A percentile compares a stretch with the other conserved stretches of the same genome.
phyloP scores from a whole-genome alignment of 2,797 vertebrate genomes.

The Syngnathus acus region DNA sequence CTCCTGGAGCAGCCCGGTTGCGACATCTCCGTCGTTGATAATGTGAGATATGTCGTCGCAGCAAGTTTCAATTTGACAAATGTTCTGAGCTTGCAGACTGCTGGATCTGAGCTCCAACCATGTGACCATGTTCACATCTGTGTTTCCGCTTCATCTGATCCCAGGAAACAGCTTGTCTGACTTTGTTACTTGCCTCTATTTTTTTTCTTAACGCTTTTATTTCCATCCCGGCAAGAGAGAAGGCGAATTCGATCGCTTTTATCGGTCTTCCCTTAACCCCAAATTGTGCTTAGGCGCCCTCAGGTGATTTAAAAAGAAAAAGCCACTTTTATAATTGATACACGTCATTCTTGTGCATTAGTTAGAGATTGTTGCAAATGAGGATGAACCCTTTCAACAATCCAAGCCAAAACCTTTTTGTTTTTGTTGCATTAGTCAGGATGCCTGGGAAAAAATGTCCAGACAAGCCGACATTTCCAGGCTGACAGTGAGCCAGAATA shows the following conservation, averaged over 20 bases:
- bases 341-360: not conserved
- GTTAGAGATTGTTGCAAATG: not conserved
- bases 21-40: constrained; percentile 78
- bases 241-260: constrained; percentile 24
- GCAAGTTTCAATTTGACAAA: no score
- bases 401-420: not conserved
- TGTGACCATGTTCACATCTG: constrained; percentile 30
- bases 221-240: constrained; percentile 8
- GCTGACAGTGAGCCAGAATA: constrained; percentile 43
- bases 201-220: constrained; percentile 12
- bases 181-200: constrained; percentile 17
- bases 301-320: no score
- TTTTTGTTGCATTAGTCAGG: constrained; percentile 26
- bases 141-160: constrained; percentile 37
- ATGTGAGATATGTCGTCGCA: constrained; percentile 63
- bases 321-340: no score
- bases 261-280: constrained; percentile 17
- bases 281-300: constrained; percentile 8
- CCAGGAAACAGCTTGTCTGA: constrained; percentile 50
- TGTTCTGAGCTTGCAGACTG: constrained; percentile 7
- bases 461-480: constrained; percentile 37
- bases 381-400: not conserved
- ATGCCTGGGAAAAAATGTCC: constrained; percentile 23
- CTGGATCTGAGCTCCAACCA: constrained; percentile 21
- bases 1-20: constrained; percentile 85